These are phyloP conservation scores for Taeniopygia guttata DNA, from an alignment of 2,797 vertebrate genomes.

Conservation along the genomic window DNA sequence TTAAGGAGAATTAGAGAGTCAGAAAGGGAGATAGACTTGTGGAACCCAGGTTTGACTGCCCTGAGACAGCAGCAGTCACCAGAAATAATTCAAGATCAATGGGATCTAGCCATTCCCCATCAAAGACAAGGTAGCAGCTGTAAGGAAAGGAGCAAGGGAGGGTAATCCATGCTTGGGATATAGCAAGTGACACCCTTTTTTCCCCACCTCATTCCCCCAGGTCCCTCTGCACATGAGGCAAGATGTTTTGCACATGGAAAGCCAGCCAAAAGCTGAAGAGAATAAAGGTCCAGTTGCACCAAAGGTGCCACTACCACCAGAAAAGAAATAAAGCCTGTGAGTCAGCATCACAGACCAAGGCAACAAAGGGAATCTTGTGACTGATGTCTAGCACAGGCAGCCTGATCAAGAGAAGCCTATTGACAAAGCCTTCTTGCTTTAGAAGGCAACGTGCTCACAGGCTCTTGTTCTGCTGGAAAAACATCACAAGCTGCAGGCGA, in stretches of 20 bases:
- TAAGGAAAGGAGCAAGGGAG: not conserved
- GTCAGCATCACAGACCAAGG: not conserved
- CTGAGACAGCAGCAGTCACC: not conserved
- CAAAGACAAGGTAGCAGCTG: not conserved
- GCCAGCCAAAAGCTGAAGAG: not conserved
- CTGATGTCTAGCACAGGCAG: rapidly evolving
- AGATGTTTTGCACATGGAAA: not conserved
- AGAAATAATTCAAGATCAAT: not conserved
- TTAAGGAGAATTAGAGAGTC: not conserved
- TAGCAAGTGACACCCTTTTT: not conserved
- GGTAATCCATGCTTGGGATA: not conserved
- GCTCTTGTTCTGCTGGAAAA: not conserved
- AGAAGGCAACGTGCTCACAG: not conserved
- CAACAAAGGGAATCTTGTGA: not conserved
- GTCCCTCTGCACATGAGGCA: not conserved
- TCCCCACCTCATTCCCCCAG: not conserved
- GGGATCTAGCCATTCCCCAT: not conserved
- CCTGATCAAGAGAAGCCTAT: not conserved
- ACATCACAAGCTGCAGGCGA: not conserved
- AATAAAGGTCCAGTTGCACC: not conserved
- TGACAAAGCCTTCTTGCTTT: not conserved
- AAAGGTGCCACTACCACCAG: not conserved
- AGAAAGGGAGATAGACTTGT: not conserved
- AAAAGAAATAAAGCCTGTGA: not conserved
- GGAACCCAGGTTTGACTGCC: not conserved